Conservation (phyloP, 2,888 invertebrate species). For the Rhyacophila evoluta region DNA sequence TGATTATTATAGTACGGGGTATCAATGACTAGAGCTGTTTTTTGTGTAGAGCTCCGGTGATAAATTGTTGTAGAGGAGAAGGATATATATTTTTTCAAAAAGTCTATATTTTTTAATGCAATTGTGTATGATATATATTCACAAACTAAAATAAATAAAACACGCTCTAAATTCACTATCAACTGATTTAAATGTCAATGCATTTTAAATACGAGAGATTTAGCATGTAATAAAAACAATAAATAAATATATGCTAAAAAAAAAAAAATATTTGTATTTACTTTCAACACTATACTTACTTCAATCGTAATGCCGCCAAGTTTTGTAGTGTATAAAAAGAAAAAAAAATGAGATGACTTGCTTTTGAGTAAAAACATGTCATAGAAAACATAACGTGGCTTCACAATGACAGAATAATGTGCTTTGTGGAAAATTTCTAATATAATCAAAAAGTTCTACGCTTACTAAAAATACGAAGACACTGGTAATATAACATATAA, state of each 20-base stretch:
- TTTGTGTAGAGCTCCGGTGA: no score
- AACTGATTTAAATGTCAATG: not conserved
- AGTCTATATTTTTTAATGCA: no score
- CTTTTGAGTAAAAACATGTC: not conserved
- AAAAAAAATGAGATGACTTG: not conserved
- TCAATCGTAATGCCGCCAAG: not conserved
- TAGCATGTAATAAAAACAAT: not conserved
- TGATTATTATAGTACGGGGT: no score
- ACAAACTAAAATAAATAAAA: no score
- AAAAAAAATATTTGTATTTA: not conserved
- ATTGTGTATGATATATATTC: no score
- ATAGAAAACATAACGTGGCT: not conserved
- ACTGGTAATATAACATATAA: no score
- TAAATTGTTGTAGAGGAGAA: no score
- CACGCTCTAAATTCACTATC: no score
- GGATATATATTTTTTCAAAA: no score
- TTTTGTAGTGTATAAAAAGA: no score
- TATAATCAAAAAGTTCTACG: not conserved
- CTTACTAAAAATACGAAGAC: not conserved
- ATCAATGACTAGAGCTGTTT: no score
- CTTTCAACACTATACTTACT: not conserved
- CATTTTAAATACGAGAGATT: not conserved
- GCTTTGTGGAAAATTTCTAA: not conserved
- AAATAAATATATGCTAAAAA: not conserved
- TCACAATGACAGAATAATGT: not conserved